phyloP scores from a whole-genome alignment of 2,888 invertebrate species.

The Caenorhabditis zanzibari region DNA sequence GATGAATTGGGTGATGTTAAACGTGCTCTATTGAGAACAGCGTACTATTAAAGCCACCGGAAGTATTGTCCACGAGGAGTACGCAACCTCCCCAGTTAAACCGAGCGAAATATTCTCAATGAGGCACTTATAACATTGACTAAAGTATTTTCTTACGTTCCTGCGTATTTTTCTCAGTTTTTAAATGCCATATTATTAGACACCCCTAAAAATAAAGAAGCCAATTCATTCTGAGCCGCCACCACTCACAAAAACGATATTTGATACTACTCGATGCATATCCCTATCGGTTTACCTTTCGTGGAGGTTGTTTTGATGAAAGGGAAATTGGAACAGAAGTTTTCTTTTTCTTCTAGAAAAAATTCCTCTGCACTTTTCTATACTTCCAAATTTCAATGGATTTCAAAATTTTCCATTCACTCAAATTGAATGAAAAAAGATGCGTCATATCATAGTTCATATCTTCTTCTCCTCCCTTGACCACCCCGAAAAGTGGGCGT shows the following conservation, averaged over 20 bases:
- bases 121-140: no score
- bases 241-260: slow-evolving; percentile 3
- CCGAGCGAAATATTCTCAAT: no score
- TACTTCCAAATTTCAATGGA: background rate
- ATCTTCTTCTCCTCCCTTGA: slow-evolving; percentile 19
- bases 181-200: no score
- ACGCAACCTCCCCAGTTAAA: no score
- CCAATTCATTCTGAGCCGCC: background rate
- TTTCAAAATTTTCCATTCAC: background rate
- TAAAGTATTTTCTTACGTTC: no score
- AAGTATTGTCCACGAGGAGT: no score
- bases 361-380: background rate
- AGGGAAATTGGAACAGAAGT: background rate
- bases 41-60: no score
- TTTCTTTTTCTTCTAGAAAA: background rate
- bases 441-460: slow-evolving; percentile 31
- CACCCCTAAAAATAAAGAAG: background rate
- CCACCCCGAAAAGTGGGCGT: slow-evolving; percentile 6
- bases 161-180: no score
- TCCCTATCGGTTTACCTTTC: slow-evolving; percentile 16
- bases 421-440: background rate
- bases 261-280: slow-evolving; percentile 31
- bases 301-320: slow-evolving; percentile 19
- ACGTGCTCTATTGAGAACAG: no score
- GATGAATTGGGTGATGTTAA: no score